A percentile compares a stretch with the other conserved stretches of the same genome.
Evolutionary conservation across 2,888 invertebrate species (phyloP).

Genomic region (Dynastes tityus): DNA sequence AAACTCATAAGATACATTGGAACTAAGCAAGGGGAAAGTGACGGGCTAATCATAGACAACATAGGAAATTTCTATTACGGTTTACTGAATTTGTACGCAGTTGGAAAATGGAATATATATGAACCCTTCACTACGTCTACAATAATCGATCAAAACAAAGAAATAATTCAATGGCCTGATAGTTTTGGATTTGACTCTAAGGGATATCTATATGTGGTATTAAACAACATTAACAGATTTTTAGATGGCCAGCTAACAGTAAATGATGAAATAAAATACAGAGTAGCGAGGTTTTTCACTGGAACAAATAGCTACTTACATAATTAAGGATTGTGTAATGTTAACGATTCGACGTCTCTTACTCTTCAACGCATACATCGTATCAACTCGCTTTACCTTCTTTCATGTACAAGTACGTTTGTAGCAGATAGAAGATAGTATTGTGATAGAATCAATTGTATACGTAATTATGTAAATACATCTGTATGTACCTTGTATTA

Average conservation of each 20-base stretch:
- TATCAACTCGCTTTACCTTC: neutral
- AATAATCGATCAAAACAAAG: slow-evolving; percentile 77
- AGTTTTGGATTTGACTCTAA: slow-evolving; percentile 77
- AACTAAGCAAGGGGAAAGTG: slow-evolving; percentile 77
- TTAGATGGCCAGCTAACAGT: slow-evolving; percentile 59
- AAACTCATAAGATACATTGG: slow-evolving; percentile 73
- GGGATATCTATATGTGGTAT: slow-evolving; percentile 73
- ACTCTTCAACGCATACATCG: too few species aligned
- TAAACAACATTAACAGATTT: slow-evolving; percentile 72
- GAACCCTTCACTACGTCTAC: slow-evolving; percentile 73
- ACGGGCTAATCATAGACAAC: slow-evolving; percentile 81
- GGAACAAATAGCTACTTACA: slow-evolving; percentile 77
- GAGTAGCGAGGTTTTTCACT: slow-evolving; percentile 75
- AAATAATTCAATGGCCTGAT: slow-evolving; percentile 80
- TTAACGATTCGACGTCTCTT: neutral
- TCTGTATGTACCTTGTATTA: neutral
- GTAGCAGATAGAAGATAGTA: neutral
- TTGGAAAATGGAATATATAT: slow-evolving; percentile 79
- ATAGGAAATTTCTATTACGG: slow-evolving; percentile 79
- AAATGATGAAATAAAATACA: slow-evolving; percentile 74
- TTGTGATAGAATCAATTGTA: neutral
- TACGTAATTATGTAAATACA: slow-evolving; percentile 4
- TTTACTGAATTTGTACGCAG: slow-evolving; percentile 78
- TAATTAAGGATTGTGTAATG: slow-evolving; percentile 36
- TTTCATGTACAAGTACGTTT: neutral